Evolutionary conservation across 2,888 invertebrate genomes (phyloP), one percentile per base, ranked within the genome.

Genomic region (Cremastinae sp.): DNA sequence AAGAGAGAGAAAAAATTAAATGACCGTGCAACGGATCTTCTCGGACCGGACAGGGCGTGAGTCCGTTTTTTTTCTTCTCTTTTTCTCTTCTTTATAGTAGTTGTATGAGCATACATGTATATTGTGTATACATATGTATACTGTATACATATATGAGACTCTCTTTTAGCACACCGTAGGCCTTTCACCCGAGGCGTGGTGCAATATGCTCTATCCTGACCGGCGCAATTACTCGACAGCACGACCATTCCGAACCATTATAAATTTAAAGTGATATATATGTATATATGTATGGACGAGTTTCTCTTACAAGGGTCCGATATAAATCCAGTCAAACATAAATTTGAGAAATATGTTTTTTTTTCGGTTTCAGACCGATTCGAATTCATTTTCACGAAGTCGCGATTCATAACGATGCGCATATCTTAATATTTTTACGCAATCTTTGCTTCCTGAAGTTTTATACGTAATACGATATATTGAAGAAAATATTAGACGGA

Each of bases 111-210:
- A 49, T 18, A 28, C 9, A 53, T 53, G 16, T 35, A 12, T 10
- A 3, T 45, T 5, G 16, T 41, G 45, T 12, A 47, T 35, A 41
- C 16, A 9, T 20, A 49, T 18, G 18, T 16, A 20, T 8, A 20
- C 2, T n/a, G 9, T 9, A 37, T 28, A 55, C 58, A 59, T 12
- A 35, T 9, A 53, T 14, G 61, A 79, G 74, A 78, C 72, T 76
- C 80, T 69, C 43, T 45, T 81, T 81, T 78, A 80, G 79, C 72
- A 75, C 53, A 55, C 80, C 78, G 81, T 77, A 65, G 68, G 78
- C 85, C 87, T 86, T 86, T 87, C 83, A 82, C 83, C 84, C 80
- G 81, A 82, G 85, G 84, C 83, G 84, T 84, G 83, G 84, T 83
- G 83, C 86, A 85, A 86, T 86, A 86, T 84, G 80, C 81, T 74